A percentile compares a stretch with the other conserved stretches of the same genome.
Evolutionary conservation across 2,113 vertebrate species (phyloP).

Genomic region (Trachemys scripta): DNA sequence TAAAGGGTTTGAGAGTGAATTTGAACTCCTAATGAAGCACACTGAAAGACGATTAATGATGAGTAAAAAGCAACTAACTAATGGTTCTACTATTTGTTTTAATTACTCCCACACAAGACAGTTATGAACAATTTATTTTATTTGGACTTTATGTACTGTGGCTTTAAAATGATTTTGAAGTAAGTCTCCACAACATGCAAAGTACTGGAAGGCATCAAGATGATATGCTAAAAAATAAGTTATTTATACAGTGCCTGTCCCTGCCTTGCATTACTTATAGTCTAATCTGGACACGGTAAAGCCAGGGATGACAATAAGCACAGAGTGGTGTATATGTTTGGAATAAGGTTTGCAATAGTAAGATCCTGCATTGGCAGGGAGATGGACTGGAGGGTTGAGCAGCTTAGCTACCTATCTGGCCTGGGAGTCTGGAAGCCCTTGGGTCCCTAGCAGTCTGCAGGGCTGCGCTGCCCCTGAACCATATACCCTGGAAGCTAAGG

Average conservation of each 20-base stretch:
- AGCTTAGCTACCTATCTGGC: neutral
- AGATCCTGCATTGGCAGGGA: neutral
- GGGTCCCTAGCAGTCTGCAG: neutral
- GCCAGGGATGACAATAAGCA: neutral
- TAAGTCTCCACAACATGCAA: constrained; percentile 27
- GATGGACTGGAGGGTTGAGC: accelerated
- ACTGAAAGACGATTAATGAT: neutral
- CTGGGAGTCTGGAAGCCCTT: neutral
- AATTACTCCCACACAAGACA: neutral
- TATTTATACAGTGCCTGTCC: neutral
- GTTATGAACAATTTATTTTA: neutral
- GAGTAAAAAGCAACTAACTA: neutral
- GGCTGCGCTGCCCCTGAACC: neutral
- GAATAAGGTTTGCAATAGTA: neutral
- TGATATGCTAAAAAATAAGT: constrained; percentile 1
- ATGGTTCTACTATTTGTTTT: neutral
- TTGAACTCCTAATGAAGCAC: neutral
- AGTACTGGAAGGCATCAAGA: neutral
- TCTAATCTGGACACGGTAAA: neutral
- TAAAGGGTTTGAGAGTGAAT: neutral
- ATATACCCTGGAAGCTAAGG: neutral
- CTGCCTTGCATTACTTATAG: neutral
- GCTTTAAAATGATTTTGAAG: constrained; percentile 25
- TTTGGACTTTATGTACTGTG: neutral
- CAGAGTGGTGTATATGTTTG: neutral